These are phyloP conservation scores for Pterocles burchelli DNA, from an alignment of 2,113 vertebrate species.

Conservation along the genomic window DNA sequence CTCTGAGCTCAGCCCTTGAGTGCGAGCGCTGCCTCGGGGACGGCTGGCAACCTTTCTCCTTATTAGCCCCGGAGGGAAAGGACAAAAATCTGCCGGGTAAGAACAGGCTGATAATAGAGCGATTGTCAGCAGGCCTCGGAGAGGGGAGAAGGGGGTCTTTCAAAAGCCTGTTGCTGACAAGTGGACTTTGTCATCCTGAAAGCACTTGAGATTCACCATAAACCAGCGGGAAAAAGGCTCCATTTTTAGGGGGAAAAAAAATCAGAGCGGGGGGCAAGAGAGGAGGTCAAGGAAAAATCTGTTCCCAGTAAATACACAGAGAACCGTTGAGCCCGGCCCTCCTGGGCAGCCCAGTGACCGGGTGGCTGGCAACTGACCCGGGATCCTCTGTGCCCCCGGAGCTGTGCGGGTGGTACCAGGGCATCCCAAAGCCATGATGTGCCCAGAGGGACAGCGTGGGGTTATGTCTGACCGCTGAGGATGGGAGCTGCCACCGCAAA, in stretches of 20 bases:
- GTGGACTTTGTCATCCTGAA: slow-evolving; percentile 58
- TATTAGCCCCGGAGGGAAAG: slow-evolving; percentile 16
- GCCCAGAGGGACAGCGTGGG: background rate
- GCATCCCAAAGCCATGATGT: fast-evolving
- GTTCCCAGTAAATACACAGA: slow-evolving; percentile 13
- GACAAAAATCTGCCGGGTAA: background rate
- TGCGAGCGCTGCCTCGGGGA: background rate
- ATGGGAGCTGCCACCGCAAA: background rate
- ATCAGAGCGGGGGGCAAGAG: background rate
- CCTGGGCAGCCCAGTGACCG: background rate
- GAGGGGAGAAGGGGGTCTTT: slow-evolving; percentile 20
- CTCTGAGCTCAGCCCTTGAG: background rate
- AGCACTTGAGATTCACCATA: slow-evolving; percentile 6
- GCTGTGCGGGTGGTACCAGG: background rate
- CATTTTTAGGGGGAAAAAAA: background rate
- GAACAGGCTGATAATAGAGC: slow-evolving; percentile 54
- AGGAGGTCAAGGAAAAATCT: slow-evolving; percentile 51
- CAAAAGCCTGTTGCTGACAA: slow-evolving; percentile 53
- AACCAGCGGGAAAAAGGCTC: slow-evolving; percentile 14
- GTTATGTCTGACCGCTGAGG: fast-evolving
- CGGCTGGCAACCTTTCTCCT: slow-evolving; percentile 34
- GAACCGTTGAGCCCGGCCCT: background rate
- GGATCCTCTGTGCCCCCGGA: background rate
- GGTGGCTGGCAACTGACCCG: background rate
- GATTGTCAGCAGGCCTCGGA: slow-evolving; percentile 47